A percentile compares a stretch with the other conserved stretches of the same genome.
phyloP scores from a whole-genome alignment of 2,797 vertebrate genomes.

The Xerus rutilus region DNA sequence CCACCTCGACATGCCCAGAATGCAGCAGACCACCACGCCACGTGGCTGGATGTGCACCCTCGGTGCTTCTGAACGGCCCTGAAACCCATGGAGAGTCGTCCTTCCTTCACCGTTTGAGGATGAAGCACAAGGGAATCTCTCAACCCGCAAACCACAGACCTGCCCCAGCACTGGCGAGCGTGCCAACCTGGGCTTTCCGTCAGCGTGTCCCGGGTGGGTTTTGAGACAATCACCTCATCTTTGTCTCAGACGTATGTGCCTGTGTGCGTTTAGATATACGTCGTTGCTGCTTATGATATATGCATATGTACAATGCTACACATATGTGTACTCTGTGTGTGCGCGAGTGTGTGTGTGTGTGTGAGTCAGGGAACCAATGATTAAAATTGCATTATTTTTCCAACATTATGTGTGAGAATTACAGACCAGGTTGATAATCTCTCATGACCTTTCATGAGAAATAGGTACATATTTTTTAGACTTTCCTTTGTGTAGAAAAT shows the following conservation, averaged over 20 bases:
- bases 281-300: neutral
- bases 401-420: neutral
- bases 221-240: neutral
- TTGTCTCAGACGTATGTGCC: rapidly evolving
- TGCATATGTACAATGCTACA: neutral
- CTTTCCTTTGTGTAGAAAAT: neutral
- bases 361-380: neutral
- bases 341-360: neutral
- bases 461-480: rapidly evolving
- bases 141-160: rapidly evolving
- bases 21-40: rapidly evolving
- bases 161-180: rapidly evolving
- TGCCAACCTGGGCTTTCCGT: rapidly evolving
- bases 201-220: rapidly evolving
- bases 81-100: too few relatives aligned
- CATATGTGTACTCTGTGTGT: neutral
- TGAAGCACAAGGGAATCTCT: too few relatives aligned
- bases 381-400: neutral
- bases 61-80: neutral
- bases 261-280: too few relatives aligned
- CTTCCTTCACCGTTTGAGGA: too few relatives aligned
- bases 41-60: rapidly evolving
- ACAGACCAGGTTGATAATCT: too few relatives aligned
- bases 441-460: too few relatives aligned
- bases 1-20: rapidly evolving